phyloP scores from a whole-genome alignment of 2,888 invertebrate genomes.

The Pachymerium ferrugineum region DNA sequence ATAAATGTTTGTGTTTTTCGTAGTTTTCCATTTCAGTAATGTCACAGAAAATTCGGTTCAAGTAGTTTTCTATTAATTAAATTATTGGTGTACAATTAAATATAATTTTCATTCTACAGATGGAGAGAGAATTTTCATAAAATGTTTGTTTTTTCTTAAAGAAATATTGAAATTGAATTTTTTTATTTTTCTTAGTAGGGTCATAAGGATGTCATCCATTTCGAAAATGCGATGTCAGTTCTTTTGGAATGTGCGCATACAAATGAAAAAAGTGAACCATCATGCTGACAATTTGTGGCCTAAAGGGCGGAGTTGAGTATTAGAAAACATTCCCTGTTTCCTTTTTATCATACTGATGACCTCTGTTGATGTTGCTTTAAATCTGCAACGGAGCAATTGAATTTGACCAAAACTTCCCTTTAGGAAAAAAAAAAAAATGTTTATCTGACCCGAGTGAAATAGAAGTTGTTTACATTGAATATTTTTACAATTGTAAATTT shows the following conservation, averaged over 20 bases:
- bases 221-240: neutral
- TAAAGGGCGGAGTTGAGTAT: neutral
- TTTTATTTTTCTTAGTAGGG: neutral
- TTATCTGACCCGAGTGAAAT: neutral
- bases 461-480: neutral
- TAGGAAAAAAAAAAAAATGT: neutral
- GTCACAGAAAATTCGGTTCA: no score
- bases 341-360: slow-evolving; percentile 19
- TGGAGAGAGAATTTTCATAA: no score
- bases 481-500: slow-evolving; percentile 6
- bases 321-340: slow-evolving; percentile 10
- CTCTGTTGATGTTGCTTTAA: slow-evolving; percentile 15
- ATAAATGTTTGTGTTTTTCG: no score
- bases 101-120: no score
- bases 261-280: neutral
- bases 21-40: no score
- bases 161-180: no score
- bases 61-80: no score
- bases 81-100: no score
- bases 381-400: neutral
- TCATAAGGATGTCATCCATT: neutral
- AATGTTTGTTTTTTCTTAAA: no score
- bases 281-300: slow-evolving; percentile 1
- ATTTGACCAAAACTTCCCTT: no score
- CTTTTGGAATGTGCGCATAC: neutral